Percentiles rank a stretch among this genome's conserved stretches.
Conservation (phyloP, 2,113 vertebrate species). For the Rhipidura dahli region DNA sequence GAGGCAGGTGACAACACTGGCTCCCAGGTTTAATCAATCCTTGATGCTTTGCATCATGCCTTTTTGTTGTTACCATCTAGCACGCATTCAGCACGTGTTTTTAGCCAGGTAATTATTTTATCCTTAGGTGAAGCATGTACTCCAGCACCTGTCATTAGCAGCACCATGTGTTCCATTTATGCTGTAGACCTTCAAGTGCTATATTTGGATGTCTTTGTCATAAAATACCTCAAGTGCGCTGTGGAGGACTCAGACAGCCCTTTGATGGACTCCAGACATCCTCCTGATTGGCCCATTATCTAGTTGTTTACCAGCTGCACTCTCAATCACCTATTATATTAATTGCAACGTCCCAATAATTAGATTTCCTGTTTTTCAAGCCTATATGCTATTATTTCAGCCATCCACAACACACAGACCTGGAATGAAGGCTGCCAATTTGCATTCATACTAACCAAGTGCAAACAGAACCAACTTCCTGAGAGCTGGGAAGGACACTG, state of each 20-base stretch:
- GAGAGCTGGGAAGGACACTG: neutral
- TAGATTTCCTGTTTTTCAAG: conserved; percentile 38
- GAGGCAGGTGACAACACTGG: neutral
- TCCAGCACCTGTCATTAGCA: neutral
- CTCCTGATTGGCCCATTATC: neutral
- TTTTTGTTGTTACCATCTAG: neutral
- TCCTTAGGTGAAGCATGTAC: neutral
- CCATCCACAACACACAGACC: neutral
- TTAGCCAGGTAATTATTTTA: neutral
- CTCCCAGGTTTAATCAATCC: neutral
- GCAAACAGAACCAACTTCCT: neutral
- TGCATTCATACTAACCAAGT: neutral
- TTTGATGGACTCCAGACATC: neutral
- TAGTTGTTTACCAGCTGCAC: neutral
- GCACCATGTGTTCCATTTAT: neutral
- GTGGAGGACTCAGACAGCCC: neutral
- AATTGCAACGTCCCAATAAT: neutral
- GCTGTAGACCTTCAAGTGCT: neutral
- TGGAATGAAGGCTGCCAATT: neutral
- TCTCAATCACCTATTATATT: neutral
- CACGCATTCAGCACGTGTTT: neutral
- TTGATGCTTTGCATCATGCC: neutral
- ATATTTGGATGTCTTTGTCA: neutral
- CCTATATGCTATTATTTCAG: neutral
- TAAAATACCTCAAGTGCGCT: neutral